A percentile compares a stretch with the other conserved stretches of the same genome.
Evolutionary conservation across 2,113 vertebrate genomes (phyloP).

Genomic region (Oncorhynchus tshawytscha): DNA sequence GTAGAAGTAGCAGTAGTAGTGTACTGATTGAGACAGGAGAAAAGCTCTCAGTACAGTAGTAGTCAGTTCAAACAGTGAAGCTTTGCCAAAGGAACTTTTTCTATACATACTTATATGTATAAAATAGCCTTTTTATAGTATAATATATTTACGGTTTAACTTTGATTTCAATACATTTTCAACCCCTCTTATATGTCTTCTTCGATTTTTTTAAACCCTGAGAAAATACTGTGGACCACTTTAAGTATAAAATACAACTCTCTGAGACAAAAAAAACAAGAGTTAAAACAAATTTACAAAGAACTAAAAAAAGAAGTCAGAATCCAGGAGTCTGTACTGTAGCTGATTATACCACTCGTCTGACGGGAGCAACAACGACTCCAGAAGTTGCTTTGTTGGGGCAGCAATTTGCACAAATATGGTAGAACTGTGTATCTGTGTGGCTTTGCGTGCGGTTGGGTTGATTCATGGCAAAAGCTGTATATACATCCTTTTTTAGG

Average conservation of each 20-base stretch:
- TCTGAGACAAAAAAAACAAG: constrained; percentile 50
- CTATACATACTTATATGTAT: constrained; percentile 37
- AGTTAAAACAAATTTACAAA: constrained; percentile 37
- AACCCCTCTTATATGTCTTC: constrained; percentile 46
- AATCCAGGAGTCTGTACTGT: constrained; percentile 52
- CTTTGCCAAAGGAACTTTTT: constrained; percentile 57
- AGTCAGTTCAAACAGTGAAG: constrained; percentile 58
- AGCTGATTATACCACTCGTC: constrained; percentile 48
- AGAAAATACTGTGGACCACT: constrained; percentile 69
- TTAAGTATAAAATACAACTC: constrained; percentile 67
- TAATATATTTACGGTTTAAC: constrained; percentile 47
- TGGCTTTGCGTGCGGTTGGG: constrained; percentile 41
- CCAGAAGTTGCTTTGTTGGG: constrained; percentile 32
- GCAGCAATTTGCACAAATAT: constrained; percentile 46
- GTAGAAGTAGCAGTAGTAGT: constrained; percentile 11
- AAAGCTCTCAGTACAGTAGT: not conserved
- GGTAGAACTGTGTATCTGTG: constrained; percentile 23
- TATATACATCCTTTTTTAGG: constrained; percentile 65
- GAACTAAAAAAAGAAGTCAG: constrained; percentile 36
- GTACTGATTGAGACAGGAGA: not conserved
- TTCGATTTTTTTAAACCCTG: constrained; percentile 68
- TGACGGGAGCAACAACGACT: constrained; percentile 23
- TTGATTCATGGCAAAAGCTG: constrained; percentile 58
- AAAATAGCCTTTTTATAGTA: constrained; percentile 32
- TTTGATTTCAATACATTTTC: constrained; percentile 56